These are phyloP conservation scores for Aphis gossypii DNA, from an alignment of 1,140 invertebrate genomes.

Conservation along the genomic window DNA sequence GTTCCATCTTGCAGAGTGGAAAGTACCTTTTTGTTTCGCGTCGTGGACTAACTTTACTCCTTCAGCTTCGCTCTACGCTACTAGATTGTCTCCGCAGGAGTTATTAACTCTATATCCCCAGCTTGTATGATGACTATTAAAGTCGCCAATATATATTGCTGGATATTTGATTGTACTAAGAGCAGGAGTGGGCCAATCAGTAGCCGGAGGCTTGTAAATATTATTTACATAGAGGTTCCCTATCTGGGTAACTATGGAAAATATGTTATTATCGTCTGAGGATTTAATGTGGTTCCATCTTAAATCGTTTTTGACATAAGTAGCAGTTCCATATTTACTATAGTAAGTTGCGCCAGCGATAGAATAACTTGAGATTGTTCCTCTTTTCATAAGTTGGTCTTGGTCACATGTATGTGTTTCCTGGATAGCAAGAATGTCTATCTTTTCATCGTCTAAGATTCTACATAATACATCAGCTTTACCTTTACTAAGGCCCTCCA, in stretches of 20 bases:
- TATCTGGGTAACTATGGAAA: background rate
- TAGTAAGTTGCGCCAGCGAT: constrained; percentile 47
- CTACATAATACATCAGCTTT: constrained; percentile 8
- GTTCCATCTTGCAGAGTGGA: constrained; percentile 54
- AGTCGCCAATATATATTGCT: constrained; percentile 55
- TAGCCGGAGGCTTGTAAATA: constrained; percentile 57
- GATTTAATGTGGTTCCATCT: constrained; percentile 62
- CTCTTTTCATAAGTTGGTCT: constrained; percentile 40
- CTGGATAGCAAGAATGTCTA: constrained; percentile 26
- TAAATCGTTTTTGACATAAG: constrained; percentile 58
- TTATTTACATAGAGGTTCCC: constrained; percentile 30
- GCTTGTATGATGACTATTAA: constrained; percentile 51
- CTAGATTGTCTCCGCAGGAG: background rate
- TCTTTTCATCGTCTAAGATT: constrained; percentile 12
- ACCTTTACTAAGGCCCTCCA: constrained; percentile 20
- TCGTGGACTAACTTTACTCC: constrained; percentile 62
- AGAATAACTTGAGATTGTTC: background rate
- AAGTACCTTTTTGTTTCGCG: too few species aligned
- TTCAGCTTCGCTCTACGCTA: constrained; percentile 45
- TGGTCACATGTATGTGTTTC: constrained; percentile 14
- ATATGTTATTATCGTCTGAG: constrained; percentile 28
- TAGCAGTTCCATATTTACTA: background rate
- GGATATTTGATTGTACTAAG: background rate
- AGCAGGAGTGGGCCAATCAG: background rate
- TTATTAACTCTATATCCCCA: constrained; percentile 52